Conservation (phyloP, 2,888 invertebrate genomes). For the Drosophila kuntzei region DNA sequence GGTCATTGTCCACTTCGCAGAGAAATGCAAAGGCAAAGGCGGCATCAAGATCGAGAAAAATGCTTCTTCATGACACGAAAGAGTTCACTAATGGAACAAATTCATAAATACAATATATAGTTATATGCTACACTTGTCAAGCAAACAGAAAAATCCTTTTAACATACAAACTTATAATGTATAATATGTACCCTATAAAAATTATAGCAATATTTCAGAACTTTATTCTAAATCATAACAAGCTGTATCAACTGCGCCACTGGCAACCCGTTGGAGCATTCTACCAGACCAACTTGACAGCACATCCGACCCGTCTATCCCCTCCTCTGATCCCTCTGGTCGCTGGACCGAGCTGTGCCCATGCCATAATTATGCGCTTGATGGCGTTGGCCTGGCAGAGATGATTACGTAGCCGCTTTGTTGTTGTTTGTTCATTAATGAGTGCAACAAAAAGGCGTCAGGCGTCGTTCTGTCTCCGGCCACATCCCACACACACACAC, state of each 20-base stretch:
- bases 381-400: slow-evolving; percentile 68
- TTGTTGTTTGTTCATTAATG: slow-evolving; percentile 78
- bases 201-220: background rate
- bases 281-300: slow-evolving; percentile 21
- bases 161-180: too few relatives aligned
- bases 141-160: background rate
- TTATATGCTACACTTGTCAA: background rate
- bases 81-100: background rate
- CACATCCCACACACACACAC: slow-evolving; percentile 30
- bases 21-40: slow-evolving; percentile 1
- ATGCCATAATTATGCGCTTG: slow-evolving; percentile 72
- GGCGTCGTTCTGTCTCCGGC: slow-evolving; percentile 26
- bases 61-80: background rate
- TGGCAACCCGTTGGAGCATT: slow-evolving; percentile 34
- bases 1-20: slow-evolving; percentile 6
- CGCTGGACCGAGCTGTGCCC: slow-evolving; percentile 17
- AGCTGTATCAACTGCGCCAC: slow-evolving; percentile 46
- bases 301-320: slow-evolving; percentile 16
- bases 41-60: background rate
- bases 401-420: slow-evolving; percentile 68
- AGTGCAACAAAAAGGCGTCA: slow-evolving; percentile 71
- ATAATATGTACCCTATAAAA: background rate
- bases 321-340: background rate
- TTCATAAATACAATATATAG: background rate
- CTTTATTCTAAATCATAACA: slow-evolving; percentile 13